Conservation (phyloP, 2,113 vertebrate genomes). For the Vidua macroura region DNA sequence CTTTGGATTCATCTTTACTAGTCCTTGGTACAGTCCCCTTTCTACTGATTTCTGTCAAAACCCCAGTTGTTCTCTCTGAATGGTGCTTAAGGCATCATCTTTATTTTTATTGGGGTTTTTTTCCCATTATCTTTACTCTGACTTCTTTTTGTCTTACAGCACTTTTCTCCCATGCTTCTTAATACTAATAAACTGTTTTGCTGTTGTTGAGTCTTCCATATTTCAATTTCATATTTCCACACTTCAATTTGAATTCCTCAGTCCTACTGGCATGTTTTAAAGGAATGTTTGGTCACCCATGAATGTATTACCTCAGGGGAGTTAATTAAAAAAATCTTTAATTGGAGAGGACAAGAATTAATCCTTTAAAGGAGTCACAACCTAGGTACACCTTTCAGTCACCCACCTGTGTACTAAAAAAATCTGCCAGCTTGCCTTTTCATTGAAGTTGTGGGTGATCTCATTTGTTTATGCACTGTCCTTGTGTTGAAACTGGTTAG, state of each 20-base stretch:
- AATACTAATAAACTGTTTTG: neutral
- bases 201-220: neutral
- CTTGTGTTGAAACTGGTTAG: neutral
- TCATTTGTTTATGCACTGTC: neutral
- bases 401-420: neutral
- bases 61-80: accelerated
- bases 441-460: neutral
- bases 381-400: neutral
- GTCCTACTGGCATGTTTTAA: neutral
- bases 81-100: neutral
- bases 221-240: neutral
- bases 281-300: neutral
- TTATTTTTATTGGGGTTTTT: neutral
- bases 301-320: neutral
- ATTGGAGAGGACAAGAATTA: neutral
- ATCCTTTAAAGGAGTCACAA: neutral
- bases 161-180: neutral
- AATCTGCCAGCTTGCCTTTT: neutral
- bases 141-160: neutral
- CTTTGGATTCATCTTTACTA: neutral
- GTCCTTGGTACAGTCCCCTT: neutral
- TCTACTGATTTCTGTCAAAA: neutral
- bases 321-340: neutral
- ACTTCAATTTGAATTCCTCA: neutral
- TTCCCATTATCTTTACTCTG: neutral